These are phyloP conservation scores for Empidonax alnorum DNA, from an alignment of 2,113 vertebrate species.

Conservation along the genomic window DNA sequence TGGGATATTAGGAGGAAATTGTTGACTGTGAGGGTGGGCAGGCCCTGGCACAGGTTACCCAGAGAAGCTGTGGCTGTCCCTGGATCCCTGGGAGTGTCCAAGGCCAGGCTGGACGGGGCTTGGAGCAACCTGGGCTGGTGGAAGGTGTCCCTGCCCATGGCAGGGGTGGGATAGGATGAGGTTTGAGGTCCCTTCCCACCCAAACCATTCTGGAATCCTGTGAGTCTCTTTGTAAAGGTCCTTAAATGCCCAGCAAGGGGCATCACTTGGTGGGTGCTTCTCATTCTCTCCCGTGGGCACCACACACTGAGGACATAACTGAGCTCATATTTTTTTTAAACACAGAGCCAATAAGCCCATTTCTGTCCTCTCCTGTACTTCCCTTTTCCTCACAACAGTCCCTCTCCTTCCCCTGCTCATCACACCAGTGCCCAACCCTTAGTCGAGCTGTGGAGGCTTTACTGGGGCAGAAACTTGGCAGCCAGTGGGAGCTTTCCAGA, in stretches of 20 bases:
- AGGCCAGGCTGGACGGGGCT: neutral
- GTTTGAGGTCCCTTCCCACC: neutral
- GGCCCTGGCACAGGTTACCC: no score
- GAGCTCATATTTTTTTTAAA: neutral
- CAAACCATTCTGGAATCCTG: neutral
- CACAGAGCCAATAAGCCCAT: fast-evolving
- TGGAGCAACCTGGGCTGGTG: neutral
- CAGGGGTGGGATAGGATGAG: neutral
- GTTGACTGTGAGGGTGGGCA: no score
- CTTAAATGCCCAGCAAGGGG: fast-evolving
- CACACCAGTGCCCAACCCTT: neutral
- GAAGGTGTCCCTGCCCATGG: neutral
- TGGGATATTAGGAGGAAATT: no score
- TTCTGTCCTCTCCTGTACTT: neutral
- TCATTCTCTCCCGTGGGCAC: neutral
- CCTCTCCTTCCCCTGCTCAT: neutral
- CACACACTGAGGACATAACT: fast-evolving
- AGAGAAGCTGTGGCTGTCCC: neutral
- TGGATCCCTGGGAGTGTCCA: neutral
- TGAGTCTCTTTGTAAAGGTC: neutral
- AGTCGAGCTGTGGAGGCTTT: neutral
- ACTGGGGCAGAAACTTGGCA: neutral
- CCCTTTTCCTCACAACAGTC: neutral
- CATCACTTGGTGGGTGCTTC: fast-evolving
- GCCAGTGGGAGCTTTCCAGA: neutral